Evolutionary conservation across 2,888 invertebrate genomes (phyloP).

Genomic region (Malacosoma neustria): DNA sequence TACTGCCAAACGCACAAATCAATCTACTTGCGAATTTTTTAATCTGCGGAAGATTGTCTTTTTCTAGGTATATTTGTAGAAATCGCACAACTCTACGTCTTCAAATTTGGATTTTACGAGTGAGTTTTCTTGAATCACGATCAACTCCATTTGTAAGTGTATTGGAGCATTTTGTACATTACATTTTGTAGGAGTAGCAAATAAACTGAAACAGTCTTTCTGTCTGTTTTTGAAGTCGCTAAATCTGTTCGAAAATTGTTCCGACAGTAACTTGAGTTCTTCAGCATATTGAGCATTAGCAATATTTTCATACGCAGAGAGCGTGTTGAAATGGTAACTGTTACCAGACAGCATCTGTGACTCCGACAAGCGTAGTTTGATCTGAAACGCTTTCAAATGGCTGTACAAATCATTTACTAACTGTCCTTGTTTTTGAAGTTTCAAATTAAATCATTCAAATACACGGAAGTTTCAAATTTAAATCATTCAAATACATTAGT

Average conservation of each 20-base stretch:
- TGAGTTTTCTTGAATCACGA: constrained; percentile 8
- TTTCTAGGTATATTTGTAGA: background rate
- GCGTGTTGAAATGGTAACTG: constrained; percentile 2
- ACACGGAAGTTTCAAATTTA: too few species aligned
- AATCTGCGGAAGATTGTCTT: too few species aligned
- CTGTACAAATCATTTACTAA: too few species aligned
- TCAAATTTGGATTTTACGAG: too few species aligned
- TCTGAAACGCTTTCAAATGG: background rate
- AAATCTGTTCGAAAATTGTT: constrained; percentile 8
- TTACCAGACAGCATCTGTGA: constrained; percentile 1
- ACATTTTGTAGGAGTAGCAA: constrained; percentile 8
- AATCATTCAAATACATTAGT: too few species aligned
- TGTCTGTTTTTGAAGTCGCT: constrained; percentile 5
- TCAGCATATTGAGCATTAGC: constrained; percentile 2
- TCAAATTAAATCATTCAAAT: background rate
- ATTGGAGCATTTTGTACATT: constrained; percentile 7
- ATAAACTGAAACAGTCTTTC: constrained; percentile 7
- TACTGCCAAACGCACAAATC: too few species aligned
- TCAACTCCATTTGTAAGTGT: constrained; percentile 8
- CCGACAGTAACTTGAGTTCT: constrained; percentile 9
- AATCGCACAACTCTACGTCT: background rate
- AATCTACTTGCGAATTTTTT: too few species aligned
- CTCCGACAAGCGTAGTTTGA: constrained; percentile 2
- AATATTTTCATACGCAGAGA: constrained; percentile 4
- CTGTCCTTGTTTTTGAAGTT: background rate